phyloP scores from a whole-genome alignment of 2,888 invertebrate species.

The Elysia crispata region DNA sequence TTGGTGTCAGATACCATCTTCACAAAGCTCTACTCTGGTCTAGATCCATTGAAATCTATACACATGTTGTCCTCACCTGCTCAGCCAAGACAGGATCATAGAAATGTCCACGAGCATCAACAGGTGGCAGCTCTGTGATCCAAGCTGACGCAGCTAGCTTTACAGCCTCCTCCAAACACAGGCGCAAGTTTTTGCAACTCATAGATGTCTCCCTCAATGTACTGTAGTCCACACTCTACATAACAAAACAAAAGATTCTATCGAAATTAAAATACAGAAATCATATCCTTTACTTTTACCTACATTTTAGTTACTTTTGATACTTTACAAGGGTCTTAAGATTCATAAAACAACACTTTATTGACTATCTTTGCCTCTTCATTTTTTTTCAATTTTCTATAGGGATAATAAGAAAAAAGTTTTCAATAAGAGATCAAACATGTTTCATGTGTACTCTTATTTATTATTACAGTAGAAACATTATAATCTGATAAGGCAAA shows the following conservation, averaged over 20 bases:
- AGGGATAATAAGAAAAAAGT: too few relatives aligned
- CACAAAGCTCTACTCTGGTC: neutral
- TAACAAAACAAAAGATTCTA: neutral
- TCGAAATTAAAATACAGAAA: too few relatives aligned
- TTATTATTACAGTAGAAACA: too few relatives aligned
- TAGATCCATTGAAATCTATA: neutral
- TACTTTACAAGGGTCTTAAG: too few relatives aligned
- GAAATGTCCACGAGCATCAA: slow-evolving; percentile 65
- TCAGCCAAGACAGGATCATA: slow-evolving; percentile 63
- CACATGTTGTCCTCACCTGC: slow-evolving; percentile 58
- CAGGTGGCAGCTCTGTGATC: slow-evolving; percentile 69
- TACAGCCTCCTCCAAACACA: slow-evolving; percentile 68
- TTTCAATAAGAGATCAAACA: too few relatives aligned
- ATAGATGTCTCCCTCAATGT: slow-evolving; percentile 68
- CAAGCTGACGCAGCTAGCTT: slow-evolving; percentile 69
- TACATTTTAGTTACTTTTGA: too few relatives aligned
- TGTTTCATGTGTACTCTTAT: too few relatives aligned
- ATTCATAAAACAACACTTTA: too few relatives aligned
- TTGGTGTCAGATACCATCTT: neutral
- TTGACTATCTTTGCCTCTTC: too few relatives aligned
- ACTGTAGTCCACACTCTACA: slow-evolving; percentile 72
- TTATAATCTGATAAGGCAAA: too few relatives aligned
- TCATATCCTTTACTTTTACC: too few relatives aligned
- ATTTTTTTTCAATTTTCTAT: too few relatives aligned
- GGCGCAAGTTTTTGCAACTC: slow-evolving; percentile 65